These are phyloP conservation scores for Nipponia nippon DNA, from an alignment of 2,113 vertebrate species.

Conservation along the genomic window DNA sequence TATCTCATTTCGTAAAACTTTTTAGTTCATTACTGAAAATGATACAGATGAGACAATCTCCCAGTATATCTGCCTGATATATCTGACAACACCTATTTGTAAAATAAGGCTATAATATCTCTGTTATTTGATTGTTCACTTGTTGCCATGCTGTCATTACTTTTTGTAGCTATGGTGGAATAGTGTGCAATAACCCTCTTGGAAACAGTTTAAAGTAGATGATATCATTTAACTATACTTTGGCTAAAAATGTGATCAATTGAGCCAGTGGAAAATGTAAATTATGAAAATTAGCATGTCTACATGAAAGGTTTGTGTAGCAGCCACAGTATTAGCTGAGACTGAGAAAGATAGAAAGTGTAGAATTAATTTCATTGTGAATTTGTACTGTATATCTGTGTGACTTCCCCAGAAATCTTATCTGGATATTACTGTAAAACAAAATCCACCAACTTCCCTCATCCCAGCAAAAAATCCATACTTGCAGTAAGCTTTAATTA, in stretches of 20 bases:
- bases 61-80: neutral
- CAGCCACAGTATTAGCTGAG: neutral
- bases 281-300: neutral
- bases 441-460: neutral
- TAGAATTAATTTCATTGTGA: neutral
- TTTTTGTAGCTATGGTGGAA: neutral
- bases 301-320: neutral
- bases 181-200: neutral
- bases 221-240: neutral
- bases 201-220: neutral
- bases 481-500: neutral
- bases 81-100: neutral
- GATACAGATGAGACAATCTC: accelerated
- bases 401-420: neutral
- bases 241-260: neutral
- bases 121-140: neutral
- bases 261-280: neutral
- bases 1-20: neutral
- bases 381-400: neutral
- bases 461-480: neutral
- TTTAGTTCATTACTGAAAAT: neutral
- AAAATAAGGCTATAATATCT: neutral
- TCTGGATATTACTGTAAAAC: neutral
- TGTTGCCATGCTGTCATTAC: neutral
- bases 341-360: neutral